Conservation (phyloP, 2,888 invertebrate genomes). For the Zelleria hepariella region DNA sequence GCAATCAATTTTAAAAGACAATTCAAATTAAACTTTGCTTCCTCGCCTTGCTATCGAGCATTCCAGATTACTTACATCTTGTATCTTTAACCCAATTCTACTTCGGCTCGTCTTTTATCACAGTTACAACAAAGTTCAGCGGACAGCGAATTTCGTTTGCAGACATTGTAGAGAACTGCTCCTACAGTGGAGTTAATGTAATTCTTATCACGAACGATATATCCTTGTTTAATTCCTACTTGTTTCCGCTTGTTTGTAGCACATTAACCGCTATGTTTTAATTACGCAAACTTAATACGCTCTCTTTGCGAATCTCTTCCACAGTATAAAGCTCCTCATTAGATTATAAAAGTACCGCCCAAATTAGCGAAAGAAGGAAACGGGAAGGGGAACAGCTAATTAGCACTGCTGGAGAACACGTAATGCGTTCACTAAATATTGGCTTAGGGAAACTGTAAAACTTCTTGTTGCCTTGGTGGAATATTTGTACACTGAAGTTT, state of each 20-base stretch:
- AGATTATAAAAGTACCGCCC: slow-evolving; percentile 26
- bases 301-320: background rate
- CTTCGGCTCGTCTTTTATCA: background rate
- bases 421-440: slow-evolving; percentile 16
- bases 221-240: background rate
- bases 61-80: slow-evolving; percentile 3
- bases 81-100: slow-evolving; percentile 8
- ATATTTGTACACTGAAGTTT: too few species aligned
- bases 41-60: background rate
- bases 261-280: slow-evolving; percentile 11
- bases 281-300: slow-evolving; percentile 14
- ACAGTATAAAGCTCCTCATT: slow-evolving; percentile 18
- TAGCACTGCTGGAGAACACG: slow-evolving; percentile 19
- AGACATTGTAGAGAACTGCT: background rate
- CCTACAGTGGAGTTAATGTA: background rate
- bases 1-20: slow-evolving; percentile 56
- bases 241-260: background rate
- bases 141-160: background rate
- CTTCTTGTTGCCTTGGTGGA: slow-evolving; percentile 4
- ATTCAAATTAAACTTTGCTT: slow-evolving; percentile 62
- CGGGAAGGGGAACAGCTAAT: slow-evolving; percentile 24
- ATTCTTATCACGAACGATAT: background rate
- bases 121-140: background rate
- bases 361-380: slow-evolving; percentile 25
- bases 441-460: background rate